Conservation (phyloP, 2,888 invertebrate genomes). For the Pristionchus japonicus region DNA sequence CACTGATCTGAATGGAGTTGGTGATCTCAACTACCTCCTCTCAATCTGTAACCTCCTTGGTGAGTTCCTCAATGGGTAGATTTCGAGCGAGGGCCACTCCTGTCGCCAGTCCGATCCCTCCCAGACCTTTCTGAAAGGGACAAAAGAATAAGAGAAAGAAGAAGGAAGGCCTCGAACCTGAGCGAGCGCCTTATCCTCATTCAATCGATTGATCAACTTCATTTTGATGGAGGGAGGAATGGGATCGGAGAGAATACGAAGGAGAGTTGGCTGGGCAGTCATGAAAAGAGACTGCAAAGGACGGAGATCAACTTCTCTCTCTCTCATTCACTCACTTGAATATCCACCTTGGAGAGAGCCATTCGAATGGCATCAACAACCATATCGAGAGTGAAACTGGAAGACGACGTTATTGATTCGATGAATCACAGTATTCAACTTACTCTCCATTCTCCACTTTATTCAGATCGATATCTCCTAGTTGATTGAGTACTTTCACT, state of each 20-base stretch:
- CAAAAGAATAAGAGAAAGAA: neutral
- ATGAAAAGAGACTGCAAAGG: conserved; percentile 27
- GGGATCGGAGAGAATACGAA: conserved; percentile 13
- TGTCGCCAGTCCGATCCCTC: neutral
- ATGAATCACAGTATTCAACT: neutral
- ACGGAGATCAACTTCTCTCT: neutral
- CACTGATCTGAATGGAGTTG: neutral
- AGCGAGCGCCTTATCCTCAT: neutral
- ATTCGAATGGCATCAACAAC: conserved; percentile 24
- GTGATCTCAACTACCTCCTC: neutral
- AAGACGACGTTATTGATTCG: neutral
- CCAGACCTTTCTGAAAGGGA: neutral
- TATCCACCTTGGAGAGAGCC: conserved; percentile 35
- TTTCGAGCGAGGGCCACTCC: conserved; percentile 39
- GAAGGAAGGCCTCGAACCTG: neutral
- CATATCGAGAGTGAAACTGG: conserved; percentile 34
- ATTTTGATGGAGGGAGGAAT: conserved; percentile 33
- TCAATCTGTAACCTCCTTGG: neutral
- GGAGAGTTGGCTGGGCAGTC: conserved; percentile 5
- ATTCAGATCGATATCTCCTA: conserved; percentile 7
- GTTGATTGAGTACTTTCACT: conserved; percentile 26
- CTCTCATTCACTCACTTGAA: neutral
- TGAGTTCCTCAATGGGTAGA: conserved; percentile 14
- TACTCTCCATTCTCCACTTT: conserved; percentile 37
- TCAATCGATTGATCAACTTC: conserved; percentile 37